Evolutionary conservation across 2,113 vertebrate genomes (phyloP), one percentile per base, ranked within the genome.

Genomic region (Dipodomys stephensi): DNA sequence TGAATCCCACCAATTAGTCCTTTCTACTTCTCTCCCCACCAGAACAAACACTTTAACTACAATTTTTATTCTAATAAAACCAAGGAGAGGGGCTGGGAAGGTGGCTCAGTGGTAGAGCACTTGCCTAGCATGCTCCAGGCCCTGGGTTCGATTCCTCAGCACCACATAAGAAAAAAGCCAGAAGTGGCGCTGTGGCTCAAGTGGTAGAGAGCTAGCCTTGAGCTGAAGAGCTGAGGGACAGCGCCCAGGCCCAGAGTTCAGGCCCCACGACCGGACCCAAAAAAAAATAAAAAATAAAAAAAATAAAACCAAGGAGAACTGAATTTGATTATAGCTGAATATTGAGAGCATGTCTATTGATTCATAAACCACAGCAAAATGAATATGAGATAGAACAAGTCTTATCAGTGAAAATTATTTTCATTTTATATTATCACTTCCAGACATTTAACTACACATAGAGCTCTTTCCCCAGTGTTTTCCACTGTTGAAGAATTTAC

Each of bases 351-450:
- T 28, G 13, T 71, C 10, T 35, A 3, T 87, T 19, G 20, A 44
- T 49, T 82, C 62, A 90, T 72, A 93, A 90, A 35, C 35, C 23
- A 32, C 25, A 71, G 15, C 30, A 28, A 57, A 49, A 20, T 44
- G 69, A 83, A 19, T 87, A n/a, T 85, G 25, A 95, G 73, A 95
- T 67, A 77, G 76, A 91, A 67, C 39, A 39, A 44, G 30, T 62
- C 12, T 7, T 95, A n/a, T 93, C 60, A 79, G 62, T 79, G 87
- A 83, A 22, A 62, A 79, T 46, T 87, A 44, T 71, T 84, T 93
- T 65, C 10, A 35, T 84, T 84, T 53, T 93, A 74, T 10, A 35
- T 85, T 78, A 6, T 53, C 16, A 78, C 35, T 79, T 78, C 57
- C 7, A 2, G 7, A 10, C 78, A 72, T 93, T 96, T 84, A 68